Evolutionary conservation across 2,797 vertebrate genomes (phyloP).

Genomic region (Salmo trutta): DNA sequence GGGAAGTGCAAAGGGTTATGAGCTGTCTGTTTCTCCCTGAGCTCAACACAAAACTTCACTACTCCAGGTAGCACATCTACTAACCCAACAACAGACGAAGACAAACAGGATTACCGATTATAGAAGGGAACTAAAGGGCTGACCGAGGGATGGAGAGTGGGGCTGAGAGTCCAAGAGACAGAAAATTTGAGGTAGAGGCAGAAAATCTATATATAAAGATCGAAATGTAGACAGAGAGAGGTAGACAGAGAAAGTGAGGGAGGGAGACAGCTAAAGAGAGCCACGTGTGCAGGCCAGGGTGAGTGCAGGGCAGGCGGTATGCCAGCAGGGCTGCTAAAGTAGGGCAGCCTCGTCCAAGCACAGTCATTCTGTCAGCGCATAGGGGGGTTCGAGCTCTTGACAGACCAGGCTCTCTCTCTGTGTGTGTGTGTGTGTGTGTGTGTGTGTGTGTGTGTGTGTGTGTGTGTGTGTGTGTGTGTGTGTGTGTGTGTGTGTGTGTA

Average conservation of each 20-base stretch:
- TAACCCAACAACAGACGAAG: background rate
- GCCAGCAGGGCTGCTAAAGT: constrained; percentile 65
- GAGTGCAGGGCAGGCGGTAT: constrained; percentile 40
- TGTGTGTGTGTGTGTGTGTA: background rate
- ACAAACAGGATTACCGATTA: background rate
- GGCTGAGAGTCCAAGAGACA: background rate
- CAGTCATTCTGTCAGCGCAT: constrained; percentile 53
- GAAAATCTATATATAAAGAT: background rate
- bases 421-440: too few species aligned
- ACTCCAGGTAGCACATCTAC: background rate
- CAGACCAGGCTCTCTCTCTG: background rate
- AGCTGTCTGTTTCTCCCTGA: constrained; percentile 3
- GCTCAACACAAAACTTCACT: background rate
- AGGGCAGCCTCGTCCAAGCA: constrained; percentile 65
- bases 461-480: background rate
- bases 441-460: background rate
- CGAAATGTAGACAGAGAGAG: background rate
- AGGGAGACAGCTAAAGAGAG: background rate
- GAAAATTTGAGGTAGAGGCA: background rate
- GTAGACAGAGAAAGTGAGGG: background rate
- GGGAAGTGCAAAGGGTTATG: background rate
- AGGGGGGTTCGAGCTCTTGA: constrained; percentile 13
- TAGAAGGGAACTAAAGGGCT: too few species aligned
- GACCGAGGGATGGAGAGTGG: too few species aligned
- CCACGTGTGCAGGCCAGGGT: constrained; percentile 8